Evolutionary conservation across 2,797 vertebrate species (phyloP).

Genomic region (Tragelaphus oryx): DNA sequence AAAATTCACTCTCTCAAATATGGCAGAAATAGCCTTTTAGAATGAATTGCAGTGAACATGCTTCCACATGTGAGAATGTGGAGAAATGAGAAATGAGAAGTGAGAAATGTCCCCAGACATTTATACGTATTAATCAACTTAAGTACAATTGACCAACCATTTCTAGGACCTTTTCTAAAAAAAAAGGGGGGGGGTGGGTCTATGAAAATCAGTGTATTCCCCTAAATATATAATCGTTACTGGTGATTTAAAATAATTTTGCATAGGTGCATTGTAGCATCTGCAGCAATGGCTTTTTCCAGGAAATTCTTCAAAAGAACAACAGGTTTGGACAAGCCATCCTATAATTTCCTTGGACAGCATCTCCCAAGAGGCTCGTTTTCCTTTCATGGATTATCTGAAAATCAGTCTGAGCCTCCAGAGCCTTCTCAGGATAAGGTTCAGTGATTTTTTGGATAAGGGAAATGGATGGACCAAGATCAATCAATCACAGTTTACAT

Average conservation of each 20-base stretch:
- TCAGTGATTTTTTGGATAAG: slow-evolving; percentile 29
- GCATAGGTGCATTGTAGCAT: not conserved
- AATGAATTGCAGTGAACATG: not conserved
- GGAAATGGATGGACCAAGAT: slow-evolving; percentile 70
- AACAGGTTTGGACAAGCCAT: not conserved
- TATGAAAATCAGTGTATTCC: not conserved
- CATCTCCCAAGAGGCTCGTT: slow-evolving; percentile 48
- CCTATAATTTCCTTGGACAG: not conserved
- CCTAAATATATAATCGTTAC: not conserved
- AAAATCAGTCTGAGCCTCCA: slow-evolving; percentile 19
- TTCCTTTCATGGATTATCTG: slow-evolving; percentile 54
- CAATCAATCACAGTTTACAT: slow-evolving; percentile 79
- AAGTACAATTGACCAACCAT: not conserved
- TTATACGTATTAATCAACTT: not conserved
- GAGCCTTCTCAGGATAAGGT: slow-evolving; percentile 44
- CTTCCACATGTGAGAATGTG: not conserved
- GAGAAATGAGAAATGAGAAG: no score
- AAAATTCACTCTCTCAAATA: not conserved
- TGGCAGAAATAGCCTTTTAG: not conserved
- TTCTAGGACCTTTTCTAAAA: not conserved
- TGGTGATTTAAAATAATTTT: not conserved
- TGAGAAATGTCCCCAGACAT: not conserved
- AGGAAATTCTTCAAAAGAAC: slow-evolving; percentile 65
- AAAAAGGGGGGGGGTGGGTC: not conserved
- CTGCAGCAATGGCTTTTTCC: not conserved